These are phyloP conservation scores for Mya arenaria DNA, from an alignment of 1,140 invertebrate genomes.

Conservation along the genomic window DNA sequence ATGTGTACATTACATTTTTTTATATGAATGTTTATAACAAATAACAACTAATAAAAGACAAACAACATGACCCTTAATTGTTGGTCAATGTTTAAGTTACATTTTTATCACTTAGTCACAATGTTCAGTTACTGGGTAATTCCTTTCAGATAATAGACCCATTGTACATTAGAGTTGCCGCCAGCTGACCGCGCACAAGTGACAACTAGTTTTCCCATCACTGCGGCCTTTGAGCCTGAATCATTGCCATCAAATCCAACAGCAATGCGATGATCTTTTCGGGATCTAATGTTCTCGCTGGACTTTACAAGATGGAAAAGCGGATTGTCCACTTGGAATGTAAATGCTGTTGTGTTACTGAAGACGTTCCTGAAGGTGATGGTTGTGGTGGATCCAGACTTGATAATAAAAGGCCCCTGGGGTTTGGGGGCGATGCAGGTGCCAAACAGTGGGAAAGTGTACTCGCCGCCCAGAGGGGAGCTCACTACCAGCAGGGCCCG, in stretches of 20 bases:
- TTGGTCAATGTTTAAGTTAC: too few relatives aligned
- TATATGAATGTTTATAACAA: too few relatives aligned
- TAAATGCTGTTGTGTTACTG: conserved; percentile 75
- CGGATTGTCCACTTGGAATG: conserved; percentile 81
- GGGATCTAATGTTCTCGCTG: conserved; percentile 77
- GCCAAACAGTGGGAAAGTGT: conserved; percentile 80
- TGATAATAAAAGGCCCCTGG: conserved; percentile 80
- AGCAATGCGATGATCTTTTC: conserved; percentile 79
- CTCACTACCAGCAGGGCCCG: conserved; percentile 72
- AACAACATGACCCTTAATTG: neutral
- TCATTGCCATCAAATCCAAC: conserved; percentile 81
- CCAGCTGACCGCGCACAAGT: conserved; percentile 78
- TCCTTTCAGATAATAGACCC: conserved; percentile 81
- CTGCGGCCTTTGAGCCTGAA: conserved; percentile 74
- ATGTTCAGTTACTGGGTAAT: conserved; percentile 69
- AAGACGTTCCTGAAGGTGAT: conserved; percentile 81
- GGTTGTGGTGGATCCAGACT: conserved; percentile 75
- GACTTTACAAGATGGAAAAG: conserved; percentile 79
- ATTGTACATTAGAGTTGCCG: conserved; percentile 76
- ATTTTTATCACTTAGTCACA: too few relatives aligned
- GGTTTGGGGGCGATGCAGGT: conserved; percentile 80
- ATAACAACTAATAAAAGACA: neutral
- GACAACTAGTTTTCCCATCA: conserved; percentile 81
- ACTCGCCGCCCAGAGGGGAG: conserved; percentile 79
- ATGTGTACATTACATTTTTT: too few relatives aligned